Evolutionary conservation across 2,797 vertebrate species (phyloP), one percentile per base, ranked within the genome.

Genomic region (Danio albolineatus): DNA sequence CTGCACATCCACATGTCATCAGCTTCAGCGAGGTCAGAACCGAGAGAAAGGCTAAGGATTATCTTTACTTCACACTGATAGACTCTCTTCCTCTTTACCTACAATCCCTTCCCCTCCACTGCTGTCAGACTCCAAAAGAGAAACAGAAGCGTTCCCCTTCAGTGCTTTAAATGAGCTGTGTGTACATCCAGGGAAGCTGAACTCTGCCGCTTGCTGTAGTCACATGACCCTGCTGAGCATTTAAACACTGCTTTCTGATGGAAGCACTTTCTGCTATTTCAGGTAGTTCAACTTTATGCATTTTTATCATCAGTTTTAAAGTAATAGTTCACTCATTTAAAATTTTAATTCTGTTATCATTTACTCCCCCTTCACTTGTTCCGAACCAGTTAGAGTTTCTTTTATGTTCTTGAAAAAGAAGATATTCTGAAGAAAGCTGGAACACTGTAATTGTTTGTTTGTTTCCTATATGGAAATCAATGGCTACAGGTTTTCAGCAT

Each of bases 211-310:
- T 73, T 81, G 9, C 6, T 0, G 36, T 76, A 73, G 72, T 70
- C 13, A 60, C 74, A 64, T 19, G 28, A 76, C 53, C 76, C 76
- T n/a, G 64, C 67, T 64, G 57, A 56, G 79, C 67, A 60, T 82
- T 82, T 82, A 77, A 83, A 82, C 79, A 60, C 57, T 9, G 79
- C 57, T 76, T 76, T 84, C 78, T 41, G 41, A 60, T 36, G 21
- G 38, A 72, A 65, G 46, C 60, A 17, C 66, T 43, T 9, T 53
- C 5, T 44, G 36, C 57, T 79, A 10, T 21, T 5, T 36, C 7
- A 39, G 39, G 44, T 43, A 48, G 16, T 39, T 49, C 36, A 38
- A 13, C 43, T 46, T 12, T 10, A 43, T 10, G 43, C 2, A 64
- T 48, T 28, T 57, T 14, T 48, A 21, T 14, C 4, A 28, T 1